Evolutionary conservation across 2,113 vertebrate species (phyloP).

Genomic region (Piaya cayana): DNA sequence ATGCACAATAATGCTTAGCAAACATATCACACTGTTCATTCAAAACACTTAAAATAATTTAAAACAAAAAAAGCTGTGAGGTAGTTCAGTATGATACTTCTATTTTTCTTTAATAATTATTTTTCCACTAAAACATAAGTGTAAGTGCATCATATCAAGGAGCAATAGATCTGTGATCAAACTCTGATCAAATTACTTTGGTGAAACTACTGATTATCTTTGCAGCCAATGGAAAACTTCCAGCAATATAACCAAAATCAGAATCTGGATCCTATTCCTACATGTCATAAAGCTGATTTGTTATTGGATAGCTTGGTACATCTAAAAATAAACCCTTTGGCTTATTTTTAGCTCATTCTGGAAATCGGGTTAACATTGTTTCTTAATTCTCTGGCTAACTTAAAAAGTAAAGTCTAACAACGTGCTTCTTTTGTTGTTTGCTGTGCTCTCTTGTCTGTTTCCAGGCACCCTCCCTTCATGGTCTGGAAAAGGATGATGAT

Average conservation of each 20-base stretch:
- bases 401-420: background rate
- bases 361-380: constrained; percentile 24
- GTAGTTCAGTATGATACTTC: background rate
- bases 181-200: constrained; percentile 15
- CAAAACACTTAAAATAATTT: background rate
- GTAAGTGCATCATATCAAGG: background rate
- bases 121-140: background rate
- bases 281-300: background rate
- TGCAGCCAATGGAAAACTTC: background rate
- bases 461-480: background rate
- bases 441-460: background rate
- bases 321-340: constrained; percentile 18
- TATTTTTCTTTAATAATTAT: background rate
- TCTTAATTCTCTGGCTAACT: constrained; percentile 6
- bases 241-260: constrained; percentile 16
- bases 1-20: background rate
- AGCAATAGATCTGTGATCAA: background rate
- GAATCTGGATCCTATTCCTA: constrained; percentile 30
- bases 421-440: background rate
- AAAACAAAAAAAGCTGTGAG: background rate
- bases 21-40: background rate
- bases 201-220: background rate
- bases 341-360: constrained; percentile 59
- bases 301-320: background rate
- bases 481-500: background rate